These are phyloP conservation scores for Hirudinaria manillensis DNA, from an alignment of 2,888 invertebrate species.

Conservation along the genomic window DNA sequence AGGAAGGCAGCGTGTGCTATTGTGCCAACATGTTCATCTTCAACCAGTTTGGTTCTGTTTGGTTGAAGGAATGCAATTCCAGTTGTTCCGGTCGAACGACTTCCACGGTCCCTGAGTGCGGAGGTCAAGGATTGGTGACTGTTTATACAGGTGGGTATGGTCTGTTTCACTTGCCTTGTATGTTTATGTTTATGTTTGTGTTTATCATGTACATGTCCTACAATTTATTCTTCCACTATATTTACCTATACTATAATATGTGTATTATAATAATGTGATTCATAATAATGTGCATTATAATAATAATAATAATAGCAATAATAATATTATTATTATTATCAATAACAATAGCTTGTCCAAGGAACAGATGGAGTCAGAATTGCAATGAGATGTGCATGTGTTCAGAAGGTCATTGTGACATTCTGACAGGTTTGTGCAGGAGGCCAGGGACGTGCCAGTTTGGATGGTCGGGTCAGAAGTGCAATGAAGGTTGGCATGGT, in stretches of 20 bases:
- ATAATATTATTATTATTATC: no score
- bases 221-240: no score
- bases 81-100: background rate
- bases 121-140: conserved; percentile 6
- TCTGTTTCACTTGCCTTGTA: background rate
- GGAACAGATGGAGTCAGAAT: conserved; percentile 14
- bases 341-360: conserved; percentile 1
- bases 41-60: conserved; percentile 18
- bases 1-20: conserved; percentile 4
- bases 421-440: background rate
- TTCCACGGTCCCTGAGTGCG: background rate
- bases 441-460: background rate
- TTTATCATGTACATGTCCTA: no score
- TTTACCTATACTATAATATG: no score
- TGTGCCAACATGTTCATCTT: conserved; percentile 16
- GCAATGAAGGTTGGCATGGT: conserved; percentile 5
- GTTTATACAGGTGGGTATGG: conserved; percentile 8
- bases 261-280: no score
- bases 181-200: no score
- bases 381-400: conserved; percentile 13
- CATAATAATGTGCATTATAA: no score
- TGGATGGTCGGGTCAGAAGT: background rate
- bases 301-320: no score
- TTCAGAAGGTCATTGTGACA: conserved; percentile 9
- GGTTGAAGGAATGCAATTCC: background rate